Evolutionary conservation across 2,797 vertebrate species (phyloP), one percentile per base, ranked within the genome.

Genomic region (Bucorvus abyssinicus): DNA sequence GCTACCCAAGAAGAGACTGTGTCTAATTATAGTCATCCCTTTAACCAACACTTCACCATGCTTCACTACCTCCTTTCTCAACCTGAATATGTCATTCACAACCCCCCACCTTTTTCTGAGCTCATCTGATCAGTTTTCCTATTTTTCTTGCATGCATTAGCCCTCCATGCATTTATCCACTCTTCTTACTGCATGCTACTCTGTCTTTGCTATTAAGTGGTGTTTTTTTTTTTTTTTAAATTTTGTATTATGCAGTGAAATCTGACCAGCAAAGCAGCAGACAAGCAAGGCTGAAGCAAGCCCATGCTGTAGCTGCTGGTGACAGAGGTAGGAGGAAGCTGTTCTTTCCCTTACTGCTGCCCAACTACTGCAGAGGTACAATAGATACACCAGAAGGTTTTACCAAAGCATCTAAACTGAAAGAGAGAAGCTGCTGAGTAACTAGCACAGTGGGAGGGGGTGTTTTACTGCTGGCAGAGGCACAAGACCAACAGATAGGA

Each of bases 341-440:
- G 2, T 4, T 75, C 26, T 42, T 84, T 29, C n/a, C 26, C 30
- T 63, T 67, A 5, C 16, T 52, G 40, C 56, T 76, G 50, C 49
- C 32, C 42, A 74, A 0, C 63, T 45, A 30, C 23, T 16, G 6
- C 15, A 32, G 52, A 57, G 34, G 65, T 15, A 18, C 0, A 0
- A 12, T 4, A 75, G 47, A 23, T 19, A 9, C 4, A 50, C 22
- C 12, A 36, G 24, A 24, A 78, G 24, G 8, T 12, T 77, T 84
- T 70, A 47, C 21, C 12, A 4, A 47, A 21, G 34, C 30, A 44
- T 65, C 30, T 59, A 34, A 71, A 67, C 18, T 14, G 27, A 50
- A 18, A 50, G 32, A 47, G 15, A 50, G 69, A 57, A 88, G 70
- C 12, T 87, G 34, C 27, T 65, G 38, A 55, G 16, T 47, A 71